A percentile compares a stretch with the other conserved stretches of the same genome.
phyloP scores from a whole-genome alignment of 2,113 vertebrate genomes.

The Chaetorhynchus papuensis region DNA sequence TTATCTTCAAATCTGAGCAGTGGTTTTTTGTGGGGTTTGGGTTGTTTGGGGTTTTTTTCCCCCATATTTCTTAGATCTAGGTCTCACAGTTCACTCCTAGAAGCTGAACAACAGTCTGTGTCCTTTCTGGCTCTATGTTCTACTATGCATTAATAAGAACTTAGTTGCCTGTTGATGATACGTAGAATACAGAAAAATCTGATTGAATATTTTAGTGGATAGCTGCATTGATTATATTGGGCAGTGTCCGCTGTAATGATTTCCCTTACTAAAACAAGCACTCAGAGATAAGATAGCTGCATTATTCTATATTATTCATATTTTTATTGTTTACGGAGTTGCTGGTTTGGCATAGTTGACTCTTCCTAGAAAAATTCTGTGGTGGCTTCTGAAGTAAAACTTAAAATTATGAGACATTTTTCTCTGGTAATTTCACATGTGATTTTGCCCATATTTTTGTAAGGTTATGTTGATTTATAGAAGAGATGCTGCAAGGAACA shows the following conservation, averaged over 20 bases:
- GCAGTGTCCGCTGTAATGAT: background rate
- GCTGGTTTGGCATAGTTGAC: background rate
- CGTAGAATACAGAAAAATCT: background rate
- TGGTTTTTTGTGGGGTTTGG: background rate
- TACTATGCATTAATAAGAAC: background rate
- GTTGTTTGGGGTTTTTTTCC: fast-evolving
- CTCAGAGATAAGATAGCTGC: background rate
- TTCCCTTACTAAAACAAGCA: background rate
- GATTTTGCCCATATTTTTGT: background rate
- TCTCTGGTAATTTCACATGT: background rate
- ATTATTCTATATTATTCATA: background rate
- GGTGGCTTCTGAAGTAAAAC: background rate
- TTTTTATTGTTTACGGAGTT: background rate
- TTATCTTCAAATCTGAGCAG: background rate
- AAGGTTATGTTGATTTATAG: background rate
- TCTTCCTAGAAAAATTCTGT: background rate
- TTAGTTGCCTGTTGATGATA: background rate
- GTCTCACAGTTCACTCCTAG: background rate
- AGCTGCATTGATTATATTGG: background rate
- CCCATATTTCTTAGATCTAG: background rate
- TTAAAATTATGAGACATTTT: background rate
- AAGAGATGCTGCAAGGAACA: background rate
- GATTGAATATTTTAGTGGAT: background rate
- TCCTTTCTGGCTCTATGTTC: background rate
- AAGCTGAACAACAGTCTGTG: background rate